Conservation (phyloP, 2,113 vertebrate species). For the Ceyx margarethae region DNA sequence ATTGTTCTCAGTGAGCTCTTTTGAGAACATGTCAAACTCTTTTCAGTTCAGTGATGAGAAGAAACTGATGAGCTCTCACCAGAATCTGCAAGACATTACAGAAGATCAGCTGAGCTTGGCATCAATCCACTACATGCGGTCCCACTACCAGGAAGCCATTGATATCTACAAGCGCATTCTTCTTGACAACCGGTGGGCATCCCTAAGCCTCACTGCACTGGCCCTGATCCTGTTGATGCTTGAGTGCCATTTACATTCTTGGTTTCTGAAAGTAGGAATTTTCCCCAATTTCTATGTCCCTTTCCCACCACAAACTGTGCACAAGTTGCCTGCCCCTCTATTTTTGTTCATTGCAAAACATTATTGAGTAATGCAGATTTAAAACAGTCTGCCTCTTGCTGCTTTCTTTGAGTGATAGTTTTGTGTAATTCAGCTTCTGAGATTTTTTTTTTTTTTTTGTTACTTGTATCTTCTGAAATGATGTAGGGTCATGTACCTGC, state of each 20-base stretch:
- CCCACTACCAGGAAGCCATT: slow-evolving; percentile 97
- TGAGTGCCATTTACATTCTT: background rate
- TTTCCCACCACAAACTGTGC: background rate
- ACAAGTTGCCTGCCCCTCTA: background rate
- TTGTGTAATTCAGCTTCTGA: background rate
- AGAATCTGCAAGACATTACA: slow-evolving; percentile 94
- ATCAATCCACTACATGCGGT: slow-evolving; percentile 98
- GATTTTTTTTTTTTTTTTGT: background rate
- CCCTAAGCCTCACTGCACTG: background rate
- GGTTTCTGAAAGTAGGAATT: background rate
- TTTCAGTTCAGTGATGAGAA: slow-evolving; percentile 93
- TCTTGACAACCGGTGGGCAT: slow-evolving; percentile 86
- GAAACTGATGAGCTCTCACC: slow-evolving; percentile 94
- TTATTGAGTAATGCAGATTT: background rate
- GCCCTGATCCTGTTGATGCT: background rate
- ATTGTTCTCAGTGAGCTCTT: background rate
- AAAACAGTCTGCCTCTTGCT: background rate
- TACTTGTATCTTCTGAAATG: background rate
- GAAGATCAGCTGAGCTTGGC: slow-evolving; percentile 98
- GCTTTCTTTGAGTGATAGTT: background rate
- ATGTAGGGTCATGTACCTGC: background rate
- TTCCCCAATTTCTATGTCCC: background rate
- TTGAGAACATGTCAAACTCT: slow-evolving; percentile 4
- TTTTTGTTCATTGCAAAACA: background rate
- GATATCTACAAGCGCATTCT: slow-evolving; percentile 97